A percentile compares a stretch with the other conserved stretches of the same genome.
Evolutionary conservation across 2,797 vertebrate genomes (phyloP).

Genomic region (Gambelia wislizenii): DNA sequence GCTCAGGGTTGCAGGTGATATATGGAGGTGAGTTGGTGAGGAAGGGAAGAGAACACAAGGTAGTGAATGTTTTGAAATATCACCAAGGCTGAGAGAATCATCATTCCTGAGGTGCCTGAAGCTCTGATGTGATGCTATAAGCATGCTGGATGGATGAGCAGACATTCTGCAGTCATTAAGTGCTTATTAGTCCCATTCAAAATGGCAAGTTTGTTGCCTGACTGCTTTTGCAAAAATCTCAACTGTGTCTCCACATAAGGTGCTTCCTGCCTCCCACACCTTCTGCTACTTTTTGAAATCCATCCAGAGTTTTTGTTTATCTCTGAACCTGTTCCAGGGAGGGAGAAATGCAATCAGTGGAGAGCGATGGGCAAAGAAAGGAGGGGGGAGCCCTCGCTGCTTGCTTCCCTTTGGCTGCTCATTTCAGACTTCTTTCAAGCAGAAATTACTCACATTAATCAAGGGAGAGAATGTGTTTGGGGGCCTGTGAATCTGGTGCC

Average conservation of each 20-base stretch:
- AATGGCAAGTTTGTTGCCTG: neutral
- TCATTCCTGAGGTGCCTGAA: neutral
- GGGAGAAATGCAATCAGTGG: constrained; percentile 62
- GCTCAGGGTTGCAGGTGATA: neutral
- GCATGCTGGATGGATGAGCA: neutral
- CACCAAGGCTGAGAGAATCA: neutral
- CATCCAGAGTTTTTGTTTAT: constrained; percentile 61
- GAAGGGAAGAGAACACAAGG: neutral
- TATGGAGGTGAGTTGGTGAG: neutral
- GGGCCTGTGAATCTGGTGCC: constrained; percentile 66
- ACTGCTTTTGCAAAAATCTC: constrained; percentile 5
- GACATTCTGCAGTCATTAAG: constrained; percentile 8
- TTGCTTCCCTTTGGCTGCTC: constrained; percentile 70
- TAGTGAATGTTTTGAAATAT: neutral
- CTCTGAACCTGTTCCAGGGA: constrained; percentile 59
- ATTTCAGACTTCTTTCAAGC: constrained; percentile 70
- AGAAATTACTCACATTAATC: constrained; percentile 74
- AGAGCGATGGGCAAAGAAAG: constrained; percentile 44
- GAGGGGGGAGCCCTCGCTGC: constrained; percentile 46
- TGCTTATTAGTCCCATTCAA: neutral
- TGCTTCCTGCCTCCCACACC: constrained; percentile 58
- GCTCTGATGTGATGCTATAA: neutral
- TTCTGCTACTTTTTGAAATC: constrained; percentile 66
- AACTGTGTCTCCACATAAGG: constrained; percentile 7
- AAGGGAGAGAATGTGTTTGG: constrained; percentile 67